Evolutionary conservation across 2,113 vertebrate species (phyloP).

Genomic region (Pterocles gutturalis): DNA sequence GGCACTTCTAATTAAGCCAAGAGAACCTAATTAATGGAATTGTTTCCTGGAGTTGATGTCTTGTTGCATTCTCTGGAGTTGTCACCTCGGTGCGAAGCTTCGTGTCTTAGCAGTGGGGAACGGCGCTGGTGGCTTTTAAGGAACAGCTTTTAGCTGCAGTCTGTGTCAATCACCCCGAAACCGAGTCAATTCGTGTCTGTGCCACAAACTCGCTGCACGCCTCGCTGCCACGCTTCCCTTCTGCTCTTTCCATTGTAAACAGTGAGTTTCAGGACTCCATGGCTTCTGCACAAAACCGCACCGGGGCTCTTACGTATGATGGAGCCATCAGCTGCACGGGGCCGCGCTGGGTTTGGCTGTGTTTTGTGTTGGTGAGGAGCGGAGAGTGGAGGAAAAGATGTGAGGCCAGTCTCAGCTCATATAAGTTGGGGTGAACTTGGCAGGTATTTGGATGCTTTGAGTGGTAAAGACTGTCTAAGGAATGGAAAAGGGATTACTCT

Average conservation of each 20-base stretch:
- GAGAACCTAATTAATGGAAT: slow-evolving; percentile 48
- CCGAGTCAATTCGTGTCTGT: fast-evolving
- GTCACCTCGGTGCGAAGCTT: neutral
- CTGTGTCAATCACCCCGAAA: neutral
- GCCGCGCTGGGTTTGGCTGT: fast-evolving
- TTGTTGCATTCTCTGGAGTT: neutral
- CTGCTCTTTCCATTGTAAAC: neutral
- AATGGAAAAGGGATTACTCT: neutral
- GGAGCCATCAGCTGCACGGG: fast-evolving
- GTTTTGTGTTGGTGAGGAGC: neutral
- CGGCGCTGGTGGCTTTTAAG: fast-evolving
- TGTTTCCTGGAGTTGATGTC: slow-evolving; percentile 39
- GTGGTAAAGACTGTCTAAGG: neutral
- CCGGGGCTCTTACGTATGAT: fast-evolving
- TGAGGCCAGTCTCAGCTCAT: neutral
- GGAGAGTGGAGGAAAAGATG: neutral
- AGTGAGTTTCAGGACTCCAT: fast-evolving
- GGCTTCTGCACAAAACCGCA: fast-evolving
- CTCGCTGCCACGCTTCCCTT: fast-evolving
- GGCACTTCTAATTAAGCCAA: slow-evolving; percentile 51
- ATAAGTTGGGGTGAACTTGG: neutral
- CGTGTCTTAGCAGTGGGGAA: fast-evolving
- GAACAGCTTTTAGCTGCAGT: neutral
- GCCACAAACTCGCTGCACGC: neutral
- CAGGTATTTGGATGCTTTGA: neutral